A percentile compares a stretch with the other conserved stretches of the same genome.
phyloP scores from a whole-genome alignment of 2,888 invertebrate species.

The Archips xylosteana region DNA sequence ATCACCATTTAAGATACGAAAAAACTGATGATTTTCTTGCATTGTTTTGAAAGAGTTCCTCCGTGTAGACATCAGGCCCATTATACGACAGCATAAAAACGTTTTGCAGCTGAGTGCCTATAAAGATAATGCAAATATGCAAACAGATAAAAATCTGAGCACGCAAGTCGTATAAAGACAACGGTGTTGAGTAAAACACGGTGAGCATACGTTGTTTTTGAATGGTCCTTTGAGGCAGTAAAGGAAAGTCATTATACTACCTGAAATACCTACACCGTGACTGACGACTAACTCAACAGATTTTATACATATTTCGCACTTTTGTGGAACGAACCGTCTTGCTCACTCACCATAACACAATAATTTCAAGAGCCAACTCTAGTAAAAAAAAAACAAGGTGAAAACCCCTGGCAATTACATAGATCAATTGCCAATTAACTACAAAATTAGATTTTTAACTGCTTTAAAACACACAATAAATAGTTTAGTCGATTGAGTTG shows the following conservation, averaged over 20 bases:
- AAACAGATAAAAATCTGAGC: conserved; percentile 35
- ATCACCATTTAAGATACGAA: background rate
- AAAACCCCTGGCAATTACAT: too few species aligned
- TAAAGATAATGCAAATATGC: conserved; percentile 41
- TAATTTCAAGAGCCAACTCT: too few species aligned
- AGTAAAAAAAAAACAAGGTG: too few species aligned
- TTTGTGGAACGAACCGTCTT: too few species aligned
- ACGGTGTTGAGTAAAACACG: conserved; percentile 25
- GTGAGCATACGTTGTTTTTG: conserved; percentile 18
- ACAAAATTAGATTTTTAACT: too few species aligned
- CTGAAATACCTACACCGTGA: background rate
- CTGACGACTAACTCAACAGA: too few species aligned
- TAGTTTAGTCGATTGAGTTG: too few species aligned
- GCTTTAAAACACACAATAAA: too few species aligned
- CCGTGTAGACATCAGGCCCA: conserved; percentile 3
- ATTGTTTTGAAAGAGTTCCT: background rate
- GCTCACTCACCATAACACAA: too few species aligned
- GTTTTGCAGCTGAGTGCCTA: conserved; percentile 40
- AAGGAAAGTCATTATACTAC: background rate
- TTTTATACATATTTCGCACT: too few species aligned
- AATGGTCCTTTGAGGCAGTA: conserved; percentile 6
- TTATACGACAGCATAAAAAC: conserved; percentile 32
- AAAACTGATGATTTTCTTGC: background rate
- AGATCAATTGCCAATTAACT: too few species aligned
- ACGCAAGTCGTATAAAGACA: conserved; percentile 37